Evolutionary conservation across 2,797 vertebrate species (phyloP).

Genomic region (Menidia menidia): DNA sequence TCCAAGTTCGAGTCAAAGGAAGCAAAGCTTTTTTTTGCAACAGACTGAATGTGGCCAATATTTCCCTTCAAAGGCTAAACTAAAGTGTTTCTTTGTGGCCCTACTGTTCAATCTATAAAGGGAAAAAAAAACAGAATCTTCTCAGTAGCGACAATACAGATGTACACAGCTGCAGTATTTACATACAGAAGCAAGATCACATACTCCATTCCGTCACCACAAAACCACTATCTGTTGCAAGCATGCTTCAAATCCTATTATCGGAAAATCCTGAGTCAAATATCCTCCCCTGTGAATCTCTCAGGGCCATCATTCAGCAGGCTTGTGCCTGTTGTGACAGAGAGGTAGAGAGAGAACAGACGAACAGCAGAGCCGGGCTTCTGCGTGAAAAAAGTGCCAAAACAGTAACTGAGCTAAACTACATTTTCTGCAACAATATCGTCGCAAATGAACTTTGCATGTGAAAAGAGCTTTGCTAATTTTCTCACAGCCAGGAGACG

Average conservation of each 20-base stretch:
- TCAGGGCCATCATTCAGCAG: constrained; percentile 67
- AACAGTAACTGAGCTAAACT: constrained; percentile 31
- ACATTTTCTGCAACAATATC: constrained; percentile 38
- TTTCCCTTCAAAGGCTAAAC: constrained; percentile 14
- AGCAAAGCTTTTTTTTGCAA: too few species aligned
- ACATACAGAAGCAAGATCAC: constrained; percentile 59
- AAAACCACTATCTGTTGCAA: constrained; percentile 76
- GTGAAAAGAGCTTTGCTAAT: constrained; percentile 49
- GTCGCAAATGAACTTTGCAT: constrained; percentile 41
- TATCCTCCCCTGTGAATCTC: constrained; percentile 77
- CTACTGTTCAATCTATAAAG: constrained; percentile 19
- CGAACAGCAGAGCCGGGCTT: constrained; percentile 50
- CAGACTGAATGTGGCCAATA: constrained; percentile 6
- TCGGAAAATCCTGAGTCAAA: constrained; percentile 79
- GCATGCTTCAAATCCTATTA: constrained; percentile 79
- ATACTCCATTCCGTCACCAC: constrained; percentile 67
- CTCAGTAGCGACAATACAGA: constrained; percentile 7
- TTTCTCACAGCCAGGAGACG: constrained; percentile 49
- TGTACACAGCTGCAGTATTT: constrained; percentile 51
- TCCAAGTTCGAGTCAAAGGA: neutral
- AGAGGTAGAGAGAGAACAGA: constrained; percentile 76
- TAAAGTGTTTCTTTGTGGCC: constrained; percentile 11
- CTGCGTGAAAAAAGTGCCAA: constrained; percentile 39
- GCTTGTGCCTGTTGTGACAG: constrained; percentile 72
- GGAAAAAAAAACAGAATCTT: constrained; percentile 10